Evolutionary conservation across 2,113 vertebrate genomes (phyloP), one percentile per base, ranked within the genome.

Genomic region (Amphilophus citrinellus): DNA sequence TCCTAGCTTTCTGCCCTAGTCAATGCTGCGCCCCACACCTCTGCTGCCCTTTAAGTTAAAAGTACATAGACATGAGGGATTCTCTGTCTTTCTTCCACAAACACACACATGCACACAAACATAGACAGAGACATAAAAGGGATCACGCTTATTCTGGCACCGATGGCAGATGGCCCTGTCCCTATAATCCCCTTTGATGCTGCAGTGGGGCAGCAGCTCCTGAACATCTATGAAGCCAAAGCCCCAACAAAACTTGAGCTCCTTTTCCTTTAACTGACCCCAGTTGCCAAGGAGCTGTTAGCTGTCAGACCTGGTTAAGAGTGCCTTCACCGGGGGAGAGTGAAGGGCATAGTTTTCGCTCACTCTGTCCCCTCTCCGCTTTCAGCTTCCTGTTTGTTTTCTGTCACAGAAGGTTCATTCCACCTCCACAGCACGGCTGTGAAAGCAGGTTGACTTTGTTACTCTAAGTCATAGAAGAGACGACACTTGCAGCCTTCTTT

Each of bases 221-320:
- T 93, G 91, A 95, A 95, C 95, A 94, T 95, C 93, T 94, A 93
- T 82, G 89, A 88, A 92, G 92, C 92, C 90, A 95, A 95, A 95
- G 95, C 94, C 93, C 68, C 86, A 90, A 91, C 93, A 95, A 95
- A 94, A 96, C 94, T 94, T 95, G 94, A 96, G 94, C 95, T 96
- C 95, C 96, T 96, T 96, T 96, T 96, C 95, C 93, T 95, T 94
- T 94, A 96, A 96, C 95, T 96, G 94, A 96, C 94, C 95, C 94
- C 95, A 94, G 94, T 96, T 95, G 95, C 91, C 91, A 89, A 91
- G 89, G 94, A 95, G 91, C 93, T 94, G 94, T 95, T 94, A 92
- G 94, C 95, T 96, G 95, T 96, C 95, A 93, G 93, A 93, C 88
- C 92, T 92, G 83, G 92, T 96, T 96, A 95, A 93, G 93, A 89